Evolutionary conservation across 2,113 vertebrate species (phyloP).

Genomic region (Shinisaurus crocodilurus): DNA sequence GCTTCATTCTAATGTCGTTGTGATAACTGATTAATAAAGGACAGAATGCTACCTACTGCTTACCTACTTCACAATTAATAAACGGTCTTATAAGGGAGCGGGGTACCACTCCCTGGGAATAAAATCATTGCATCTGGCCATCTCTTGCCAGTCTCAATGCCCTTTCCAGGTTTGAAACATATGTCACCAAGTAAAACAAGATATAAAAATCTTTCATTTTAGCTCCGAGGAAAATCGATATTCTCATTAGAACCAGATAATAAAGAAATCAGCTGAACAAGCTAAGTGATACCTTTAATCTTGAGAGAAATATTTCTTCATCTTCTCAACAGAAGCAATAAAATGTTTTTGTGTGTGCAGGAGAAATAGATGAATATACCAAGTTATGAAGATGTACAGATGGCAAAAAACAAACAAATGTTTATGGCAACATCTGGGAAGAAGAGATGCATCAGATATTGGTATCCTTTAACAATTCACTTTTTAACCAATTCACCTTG

Average conservation of each 20-base stretch:
- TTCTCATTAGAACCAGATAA: background rate
- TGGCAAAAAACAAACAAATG: slow-evolving; percentile 45
- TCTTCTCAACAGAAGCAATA: slow-evolving; percentile 37
- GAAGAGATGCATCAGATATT: slow-evolving; percentile 40
- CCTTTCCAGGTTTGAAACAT: background rate
- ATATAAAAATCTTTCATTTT: slow-evolving; percentile 28
- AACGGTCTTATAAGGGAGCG: background rate
- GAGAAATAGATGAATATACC: slow-evolving; percentile 40
- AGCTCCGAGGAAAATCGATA: background rate
- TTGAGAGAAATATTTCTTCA: slow-evolving; percentile 30
- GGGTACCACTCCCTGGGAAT: background rate
- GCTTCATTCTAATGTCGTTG: slow-evolving; percentile 11
- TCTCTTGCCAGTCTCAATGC: background rate
- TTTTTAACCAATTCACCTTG: slow-evolving; percentile 11
- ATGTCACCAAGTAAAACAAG: slow-evolving; percentile 13
- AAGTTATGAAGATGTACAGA: slow-evolving; percentile 46
- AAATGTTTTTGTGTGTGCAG: slow-evolving; percentile 1
- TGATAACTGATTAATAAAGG: slow-evolving; percentile 16
- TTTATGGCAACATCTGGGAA: slow-evolving; percentile 35
- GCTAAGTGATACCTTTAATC: slow-evolving; percentile 26
- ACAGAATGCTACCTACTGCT: background rate
- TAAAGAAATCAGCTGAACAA: slow-evolving; percentile 2
- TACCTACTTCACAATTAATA: background rate
- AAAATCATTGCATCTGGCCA: slow-evolving; percentile 17
- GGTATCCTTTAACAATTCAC: slow-evolving; percentile 22